Evolutionary conservation across 2,888 invertebrate species (phyloP).

Genomic region (Salpingus planirostris): DNA sequence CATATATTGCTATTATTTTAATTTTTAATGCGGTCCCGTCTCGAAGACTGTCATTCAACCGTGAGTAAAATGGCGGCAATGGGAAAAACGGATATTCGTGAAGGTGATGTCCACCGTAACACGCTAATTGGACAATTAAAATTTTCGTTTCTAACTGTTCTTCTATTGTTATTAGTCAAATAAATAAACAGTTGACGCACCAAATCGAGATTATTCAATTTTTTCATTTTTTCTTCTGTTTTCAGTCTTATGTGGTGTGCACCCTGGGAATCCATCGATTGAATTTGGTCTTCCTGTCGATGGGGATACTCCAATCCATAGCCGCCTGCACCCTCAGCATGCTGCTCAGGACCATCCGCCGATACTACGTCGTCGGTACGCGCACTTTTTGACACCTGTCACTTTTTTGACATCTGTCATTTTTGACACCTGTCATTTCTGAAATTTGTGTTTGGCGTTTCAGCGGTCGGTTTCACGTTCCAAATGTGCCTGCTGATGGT

Average conservation of each 20-base stretch:
- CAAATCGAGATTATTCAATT: too few relatives aligned
- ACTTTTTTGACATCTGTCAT: not conserved
- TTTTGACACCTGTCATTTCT: not conserved
- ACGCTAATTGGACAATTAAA: too few relatives aligned
- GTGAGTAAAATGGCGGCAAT: too few relatives aligned
- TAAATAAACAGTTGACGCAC: too few relatives aligned
- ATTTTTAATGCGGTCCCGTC: too few relatives aligned
- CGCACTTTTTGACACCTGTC: conserved; percentile 1
- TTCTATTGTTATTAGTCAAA: too few relatives aligned
- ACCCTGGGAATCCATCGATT: conserved; percentile 68
- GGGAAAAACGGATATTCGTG: too few relatives aligned
- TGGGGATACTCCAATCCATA: conserved; percentile 65
- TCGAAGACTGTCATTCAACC: too few relatives aligned
- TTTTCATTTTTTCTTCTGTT: too few relatives aligned
- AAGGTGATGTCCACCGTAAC: too few relatives aligned
- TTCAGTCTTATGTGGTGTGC: conserved; percentile 76
- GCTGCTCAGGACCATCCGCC: conserved; percentile 63
- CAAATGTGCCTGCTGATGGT: conserved; percentile 71
- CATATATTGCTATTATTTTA: too few relatives aligned
- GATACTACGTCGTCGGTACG: conserved; percentile 64
- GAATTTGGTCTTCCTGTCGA: conserved; percentile 63
- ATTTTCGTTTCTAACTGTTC: too few relatives aligned
- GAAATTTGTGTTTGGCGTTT: conserved; percentile 7
- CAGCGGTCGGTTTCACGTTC: conserved; percentile 72
- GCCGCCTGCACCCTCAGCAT: conserved; percentile 75